Conservation (phyloP, 1,140 invertebrate genomes). For the Zaprionus ornatus region DNA sequence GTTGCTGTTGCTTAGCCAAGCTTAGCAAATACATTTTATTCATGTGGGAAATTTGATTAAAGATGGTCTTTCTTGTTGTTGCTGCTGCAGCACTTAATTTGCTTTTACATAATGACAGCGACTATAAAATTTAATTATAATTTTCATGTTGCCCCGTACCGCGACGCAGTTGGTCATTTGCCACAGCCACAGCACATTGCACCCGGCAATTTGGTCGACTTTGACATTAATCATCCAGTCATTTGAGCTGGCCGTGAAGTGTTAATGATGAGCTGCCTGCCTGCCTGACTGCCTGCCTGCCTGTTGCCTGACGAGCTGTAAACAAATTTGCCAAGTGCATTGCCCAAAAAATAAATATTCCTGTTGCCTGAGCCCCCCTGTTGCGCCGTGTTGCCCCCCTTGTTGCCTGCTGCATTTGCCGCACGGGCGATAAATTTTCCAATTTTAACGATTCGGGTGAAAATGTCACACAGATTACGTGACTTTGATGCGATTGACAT, state of each 20-base stretch:
- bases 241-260: conserved; percentile 43
- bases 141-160: neutral
- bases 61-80: conserved; percentile 12
- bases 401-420: conserved; percentile 14
- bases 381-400: too few species aligned
- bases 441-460: conserved; percentile 79
- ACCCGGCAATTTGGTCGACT: conserved; percentile 37
- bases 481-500: conserved; percentile 81
- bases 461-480: conserved; percentile 82
- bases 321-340: conserved; percentile 38
- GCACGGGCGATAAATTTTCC: conserved; percentile 62
- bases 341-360: conserved; percentile 20
- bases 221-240: conserved; percentile 55
- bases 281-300: neutral
- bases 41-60: conserved; percentile 64
- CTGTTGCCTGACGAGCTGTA: conserved; percentile 6
- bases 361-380: too few species aligned
- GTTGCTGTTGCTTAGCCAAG: conserved; percentile 28
- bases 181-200: conserved; percentile 6
- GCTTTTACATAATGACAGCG: conserved; percentile 41
- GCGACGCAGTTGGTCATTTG: conserved; percentile 12
- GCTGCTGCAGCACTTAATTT: conserved; percentile 32
- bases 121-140: conserved; percentile 48
- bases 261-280: conserved; percentile 44
- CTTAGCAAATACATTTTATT: conserved; percentile 29